Percentiles rank a stretch among this genome's conserved stretches.
Conservation (phyloP, 2,888 invertebrate genomes). For the Spialia ferax region DNA sequence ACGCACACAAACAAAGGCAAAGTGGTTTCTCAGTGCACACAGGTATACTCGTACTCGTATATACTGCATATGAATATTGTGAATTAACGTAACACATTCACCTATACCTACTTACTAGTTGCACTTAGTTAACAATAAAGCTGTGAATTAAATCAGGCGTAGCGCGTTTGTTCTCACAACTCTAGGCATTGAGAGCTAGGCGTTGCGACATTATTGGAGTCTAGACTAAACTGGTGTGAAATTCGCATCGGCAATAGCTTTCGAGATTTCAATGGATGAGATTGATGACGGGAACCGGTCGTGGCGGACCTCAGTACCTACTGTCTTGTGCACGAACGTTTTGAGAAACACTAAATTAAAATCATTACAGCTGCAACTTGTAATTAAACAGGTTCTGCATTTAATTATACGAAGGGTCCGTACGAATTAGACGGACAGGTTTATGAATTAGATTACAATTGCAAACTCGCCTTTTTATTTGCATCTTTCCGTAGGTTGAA, state of each 20-base stretch:
- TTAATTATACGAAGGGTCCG: constrained; percentile 6
- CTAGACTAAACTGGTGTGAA: constrained; percentile 83
- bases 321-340: constrained; percentile 42
- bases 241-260: constrained; percentile 79
- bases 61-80: background rate
- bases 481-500: background rate
- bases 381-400: constrained; percentile 35
- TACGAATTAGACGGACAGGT: background rate
- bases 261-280: constrained; percentile 76
- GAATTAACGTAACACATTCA: constrained; percentile 17
- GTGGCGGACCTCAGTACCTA: constrained; percentile 53
- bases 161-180: constrained; percentile 74
- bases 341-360: constrained; percentile 33
- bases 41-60: too few relatives aligned
- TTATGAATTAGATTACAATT: constrained; percentile 10
- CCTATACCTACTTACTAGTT: constrained; percentile 21
- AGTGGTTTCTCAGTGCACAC: constrained; percentile 6
- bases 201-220: constrained; percentile 70
- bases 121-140: constrained; percentile 52
- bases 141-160: constrained; percentile 57
- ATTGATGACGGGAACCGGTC: constrained; percentile 80
- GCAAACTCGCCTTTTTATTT: background rate
- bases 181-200: constrained; percentile 62
- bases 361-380: constrained; percentile 37
- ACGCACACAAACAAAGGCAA: constrained; percentile 7